Evolutionary conservation across 2,888 invertebrate species (phyloP).

Genomic region (Abscondita cerata): DNA sequence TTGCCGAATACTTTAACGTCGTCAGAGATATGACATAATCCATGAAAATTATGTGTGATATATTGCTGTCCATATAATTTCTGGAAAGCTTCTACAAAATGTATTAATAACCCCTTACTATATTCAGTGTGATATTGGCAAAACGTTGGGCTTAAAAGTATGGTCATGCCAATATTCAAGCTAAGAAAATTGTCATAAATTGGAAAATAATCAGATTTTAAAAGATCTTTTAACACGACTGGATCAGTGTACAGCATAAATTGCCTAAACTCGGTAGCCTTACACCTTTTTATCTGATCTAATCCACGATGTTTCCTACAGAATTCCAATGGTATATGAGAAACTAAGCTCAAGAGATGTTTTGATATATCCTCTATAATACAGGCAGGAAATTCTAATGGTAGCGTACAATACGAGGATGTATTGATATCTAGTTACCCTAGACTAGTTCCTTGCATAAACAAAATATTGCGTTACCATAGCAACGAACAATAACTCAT

Average conservation of each 20-base stretch:
- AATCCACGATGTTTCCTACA: conserved; percentile 26
- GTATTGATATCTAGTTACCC: too few species aligned
- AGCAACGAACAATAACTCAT: too few species aligned
- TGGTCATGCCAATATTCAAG: background rate
- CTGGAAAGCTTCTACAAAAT: conserved; percentile 13
- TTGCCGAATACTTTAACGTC: background rate
- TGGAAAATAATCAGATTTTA: background rate
- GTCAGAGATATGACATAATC: background rate
- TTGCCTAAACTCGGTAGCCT: conserved; percentile 30
- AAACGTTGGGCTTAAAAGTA: background rate
- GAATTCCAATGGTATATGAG: background rate
- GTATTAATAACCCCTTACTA: too few species aligned
- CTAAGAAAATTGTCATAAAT: background rate
- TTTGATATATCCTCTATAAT: background rate
- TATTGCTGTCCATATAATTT: conserved; percentile 10
- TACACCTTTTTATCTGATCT: conserved; percentile 28
- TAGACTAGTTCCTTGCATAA: too few species aligned
- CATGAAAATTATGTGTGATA: conserved; percentile 8
- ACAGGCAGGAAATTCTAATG: background rate
- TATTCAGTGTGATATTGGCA: conserved; percentile 16
- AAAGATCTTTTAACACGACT: conserved; percentile 13
- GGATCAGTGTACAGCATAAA: conserved; percentile 31
- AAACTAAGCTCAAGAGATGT: background rate
- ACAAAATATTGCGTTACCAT: too few species aligned
- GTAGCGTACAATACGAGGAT: too few species aligned